Percentiles rank a stretch among this genome's conserved stretches.
Conservation (phyloP, 2,113 vertebrate genomes). For the Pterocles gutturalis region DNA sequence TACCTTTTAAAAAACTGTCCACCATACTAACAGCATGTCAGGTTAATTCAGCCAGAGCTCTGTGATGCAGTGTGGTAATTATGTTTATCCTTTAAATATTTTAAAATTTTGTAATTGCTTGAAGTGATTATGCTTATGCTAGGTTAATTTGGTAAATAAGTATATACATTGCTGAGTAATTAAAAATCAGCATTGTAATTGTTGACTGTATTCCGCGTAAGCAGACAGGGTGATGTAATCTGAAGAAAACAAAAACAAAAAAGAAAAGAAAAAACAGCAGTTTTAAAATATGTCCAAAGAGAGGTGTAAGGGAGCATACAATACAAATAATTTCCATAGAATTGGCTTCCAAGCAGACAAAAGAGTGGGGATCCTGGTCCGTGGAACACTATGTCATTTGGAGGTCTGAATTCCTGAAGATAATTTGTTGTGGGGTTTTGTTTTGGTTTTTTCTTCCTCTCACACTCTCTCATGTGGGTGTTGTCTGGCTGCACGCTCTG, state of each 20-base stretch:
- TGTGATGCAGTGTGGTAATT: background rate
- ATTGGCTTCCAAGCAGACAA: background rate
- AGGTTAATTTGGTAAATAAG: background rate
- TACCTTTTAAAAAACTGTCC: background rate
- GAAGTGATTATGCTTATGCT: background rate
- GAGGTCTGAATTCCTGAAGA: background rate
- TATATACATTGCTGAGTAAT: background rate
- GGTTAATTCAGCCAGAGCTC: background rate
- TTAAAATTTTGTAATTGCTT: background rate
- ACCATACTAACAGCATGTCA: background rate
- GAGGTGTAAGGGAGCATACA: background rate
- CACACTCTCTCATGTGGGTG: background rate
- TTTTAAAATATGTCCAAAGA: background rate
- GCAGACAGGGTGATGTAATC: background rate
- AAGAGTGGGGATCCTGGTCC: background rate
- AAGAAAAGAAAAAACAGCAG: background rate
- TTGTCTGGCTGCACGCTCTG: background rate
- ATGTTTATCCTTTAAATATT: background rate
- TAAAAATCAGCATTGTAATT: background rate
- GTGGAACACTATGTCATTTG: background rate
- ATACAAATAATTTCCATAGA: background rate
- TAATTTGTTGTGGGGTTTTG: background rate
- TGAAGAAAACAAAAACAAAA: background rate
- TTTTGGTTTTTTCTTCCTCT: background rate
- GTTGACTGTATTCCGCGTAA: background rate